Conservation (phyloP, 2,888 invertebrate species). For the Sclerodermus sp. region DNA sequence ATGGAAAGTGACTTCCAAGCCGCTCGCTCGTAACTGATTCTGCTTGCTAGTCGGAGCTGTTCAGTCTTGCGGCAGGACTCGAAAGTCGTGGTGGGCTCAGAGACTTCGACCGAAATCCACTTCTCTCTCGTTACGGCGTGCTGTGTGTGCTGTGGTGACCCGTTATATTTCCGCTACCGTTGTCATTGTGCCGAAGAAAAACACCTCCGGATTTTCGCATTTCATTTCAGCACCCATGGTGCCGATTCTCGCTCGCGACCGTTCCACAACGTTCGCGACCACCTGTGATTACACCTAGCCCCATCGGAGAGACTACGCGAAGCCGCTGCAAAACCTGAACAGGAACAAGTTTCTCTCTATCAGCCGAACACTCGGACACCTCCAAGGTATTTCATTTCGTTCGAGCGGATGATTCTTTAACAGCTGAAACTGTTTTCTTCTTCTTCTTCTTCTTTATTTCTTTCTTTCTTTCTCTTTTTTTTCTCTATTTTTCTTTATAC, state of each 20-base stretch:
- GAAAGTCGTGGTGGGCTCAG: constrained; percentile 41
- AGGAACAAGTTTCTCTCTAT: too few species aligned
- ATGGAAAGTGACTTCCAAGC: neutral
- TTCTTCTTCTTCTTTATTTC: too few species aligned
- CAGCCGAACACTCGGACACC: too few species aligned
- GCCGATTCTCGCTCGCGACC: constrained; percentile 19
- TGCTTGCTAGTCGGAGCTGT: constrained; percentile 19
- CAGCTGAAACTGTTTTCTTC: too few species aligned
- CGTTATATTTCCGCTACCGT: constrained; percentile 14
- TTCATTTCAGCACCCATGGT: constrained; percentile 23
- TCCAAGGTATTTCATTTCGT: too few species aligned
- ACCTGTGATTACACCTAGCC: constrained; percentile 31
- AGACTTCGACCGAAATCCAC: too few species aligned
- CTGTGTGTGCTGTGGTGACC: constrained; percentile 1
- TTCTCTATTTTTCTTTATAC: too few species aligned
- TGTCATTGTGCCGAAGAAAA: neutral
- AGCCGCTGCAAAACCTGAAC: too few species aligned
- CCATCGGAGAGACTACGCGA: too few species aligned
- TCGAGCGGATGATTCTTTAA: too few species aligned
- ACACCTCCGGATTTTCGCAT: neutral
- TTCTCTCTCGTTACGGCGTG: neutral
- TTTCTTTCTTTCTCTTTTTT: too few species aligned
- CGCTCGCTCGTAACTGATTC: constrained; percentile 8
- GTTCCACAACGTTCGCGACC: constrained; percentile 23
- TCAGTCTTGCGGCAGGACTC: constrained; percentile 55